A percentile compares a stretch with the other conserved stretches of the same genome.
Conservation (phyloP, 2,113 vertebrate genomes). For the Chaenogobius annularis region DNA sequence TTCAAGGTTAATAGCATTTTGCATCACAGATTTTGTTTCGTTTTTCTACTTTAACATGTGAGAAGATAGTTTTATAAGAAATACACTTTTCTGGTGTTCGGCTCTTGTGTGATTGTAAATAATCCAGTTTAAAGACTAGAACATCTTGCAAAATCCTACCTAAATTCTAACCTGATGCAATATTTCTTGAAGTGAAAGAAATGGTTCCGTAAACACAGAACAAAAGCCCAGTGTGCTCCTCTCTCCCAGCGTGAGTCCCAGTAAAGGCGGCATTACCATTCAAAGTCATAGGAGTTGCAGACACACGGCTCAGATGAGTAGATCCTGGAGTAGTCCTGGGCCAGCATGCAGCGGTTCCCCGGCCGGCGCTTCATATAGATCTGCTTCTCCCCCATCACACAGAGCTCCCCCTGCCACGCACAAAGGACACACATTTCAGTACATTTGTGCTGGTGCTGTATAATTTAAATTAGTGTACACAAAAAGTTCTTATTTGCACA, state of each 20-base stretch:
- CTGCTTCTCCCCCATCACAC: conserved; percentile 96
- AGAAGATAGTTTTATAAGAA: neutral
- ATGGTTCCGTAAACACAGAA: conserved; percentile 41
- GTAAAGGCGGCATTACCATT: conserved; percentile 80
- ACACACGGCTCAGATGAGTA: conserved; percentile 89
- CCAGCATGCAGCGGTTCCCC: conserved; percentile 85
- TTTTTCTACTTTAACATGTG: neutral
- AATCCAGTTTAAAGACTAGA: conserved; percentile 9
- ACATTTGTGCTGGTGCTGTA: neutral
- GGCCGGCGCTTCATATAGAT: conserved; percentile 91
- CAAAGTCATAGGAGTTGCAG: conserved; percentile 90
- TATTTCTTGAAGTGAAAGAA: conserved; percentile 15
- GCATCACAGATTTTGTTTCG: neutral
- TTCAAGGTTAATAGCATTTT: too few species aligned
- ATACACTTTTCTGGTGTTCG: neutral
- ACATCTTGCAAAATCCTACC: conserved; percentile 43
- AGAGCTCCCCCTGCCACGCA: conserved; percentile 84
- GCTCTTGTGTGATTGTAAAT: neutral
- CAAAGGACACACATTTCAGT: conserved; percentile 11
- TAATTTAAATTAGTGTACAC: neutral
- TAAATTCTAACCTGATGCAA: conserved; percentile 13
- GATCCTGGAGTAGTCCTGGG: conserved; percentile 83
- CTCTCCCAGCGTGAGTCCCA: conserved; percentile 15
- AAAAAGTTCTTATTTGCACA: neutral
- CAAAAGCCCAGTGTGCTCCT: neutral